A percentile compares a stretch with the other conserved stretches of the same genome.
phyloP scores from a whole-genome alignment of 2,888 invertebrate genomes.

The Daptonema setosum region DNA sequence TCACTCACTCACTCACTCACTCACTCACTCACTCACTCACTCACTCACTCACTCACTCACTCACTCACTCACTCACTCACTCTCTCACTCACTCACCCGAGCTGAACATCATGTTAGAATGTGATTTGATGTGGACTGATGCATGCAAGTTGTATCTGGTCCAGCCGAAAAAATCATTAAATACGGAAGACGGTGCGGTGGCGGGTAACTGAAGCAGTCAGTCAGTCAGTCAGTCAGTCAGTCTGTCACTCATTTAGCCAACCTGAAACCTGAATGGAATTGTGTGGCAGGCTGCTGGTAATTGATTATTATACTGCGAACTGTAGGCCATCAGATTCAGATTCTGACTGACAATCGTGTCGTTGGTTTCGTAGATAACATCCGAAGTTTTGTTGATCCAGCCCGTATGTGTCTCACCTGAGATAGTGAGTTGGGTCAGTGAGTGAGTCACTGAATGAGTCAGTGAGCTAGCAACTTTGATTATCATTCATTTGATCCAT shows the following conservation, averaged over 20 bases:
- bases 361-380: not conserved
- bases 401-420: not conserved
- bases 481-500: no score
- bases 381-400: conserved; percentile 1
- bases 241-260: not conserved
- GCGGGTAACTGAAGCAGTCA: not conserved
- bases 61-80: no score
- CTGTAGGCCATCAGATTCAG: not conserved
- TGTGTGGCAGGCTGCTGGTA: not conserved
- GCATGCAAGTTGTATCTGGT: not conserved
- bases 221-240: not conserved
- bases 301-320: not conserved
- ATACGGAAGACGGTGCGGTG: not conserved
- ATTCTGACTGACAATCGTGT: not conserved
- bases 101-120: not conserved
- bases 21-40: no score
- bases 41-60: no score
- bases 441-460: no score
- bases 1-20: no score
- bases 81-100: no score
- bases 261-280: conserved; percentile 4
- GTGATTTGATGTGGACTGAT: not conserved
- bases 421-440: no score
- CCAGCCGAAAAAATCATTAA: not conserved
- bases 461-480: no score